Base-by-base conservation (phyloP, 2,888 invertebrate genomes). In the Falcaria lacertinaria region DNA sequence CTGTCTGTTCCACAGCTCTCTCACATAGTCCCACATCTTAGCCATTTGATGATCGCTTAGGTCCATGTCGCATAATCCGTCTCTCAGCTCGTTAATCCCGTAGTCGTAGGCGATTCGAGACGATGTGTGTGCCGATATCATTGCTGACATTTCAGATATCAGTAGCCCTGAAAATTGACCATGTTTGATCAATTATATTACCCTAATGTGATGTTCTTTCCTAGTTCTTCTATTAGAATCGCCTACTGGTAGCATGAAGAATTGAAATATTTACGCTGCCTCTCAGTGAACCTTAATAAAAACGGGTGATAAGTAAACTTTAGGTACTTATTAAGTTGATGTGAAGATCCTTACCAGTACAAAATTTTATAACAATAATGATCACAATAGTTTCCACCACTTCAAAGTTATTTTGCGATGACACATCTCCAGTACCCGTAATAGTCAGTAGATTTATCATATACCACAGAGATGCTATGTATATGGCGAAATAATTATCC, bases 131-230 rank as follows among this genome's bases (percentile, higher is more conserved):
- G 89, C 87, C 2, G 88, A 81, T 47, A 90, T 83, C 74, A 90
- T 78, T 34, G 86, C 87, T n/a, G 89, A 89, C 81, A 90, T 87
- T 64, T 90, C 90, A 8, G 90, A 90, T 79, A 90, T 90, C 6
- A 90, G 75, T 1, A 90, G 77, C 8, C 89, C 90, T 90, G 44
- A n/a, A n/a, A n/a, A n/a, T n/a, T n/a, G n/a, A n/a, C n/a, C n/a
- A n/a, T n/a, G n/a, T n/a, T n/a, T n/a, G n/a, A n/a, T n/a, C n/a
- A n/a, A n/a, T n/a, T n/a, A n/a, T n/a, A n/a, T n/a, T n/a, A n/a
- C n/a, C n/a, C n/a, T n/a, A n/a, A n/a, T n/a, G n/a, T n/a, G n/a
- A n/a, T n/a, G n/a, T n/a, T n/a, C n/a, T n/a, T n/a, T n/a, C n/a
- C n/a, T n/a, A n/a, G n/a, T n/a, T n/a, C n/a, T n/a, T n/a, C n/a